These are phyloP conservation scores for Lutraria rhynchaena DNA, from an alignment of 1,140 invertebrate genomes.

Conservation along the genomic window DNA sequence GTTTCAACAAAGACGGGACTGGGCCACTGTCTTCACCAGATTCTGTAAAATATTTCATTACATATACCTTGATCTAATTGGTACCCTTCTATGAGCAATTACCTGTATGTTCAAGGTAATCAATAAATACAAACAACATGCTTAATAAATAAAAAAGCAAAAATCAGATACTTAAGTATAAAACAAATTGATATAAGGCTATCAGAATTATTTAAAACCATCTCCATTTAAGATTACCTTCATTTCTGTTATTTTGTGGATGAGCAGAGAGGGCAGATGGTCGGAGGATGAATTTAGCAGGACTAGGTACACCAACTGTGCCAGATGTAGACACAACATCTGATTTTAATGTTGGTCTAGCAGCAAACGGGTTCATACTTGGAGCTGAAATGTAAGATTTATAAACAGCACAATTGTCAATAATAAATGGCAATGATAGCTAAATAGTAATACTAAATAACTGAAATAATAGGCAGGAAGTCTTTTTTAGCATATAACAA, in stretches of 20 bases:
- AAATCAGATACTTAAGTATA: too few species aligned
- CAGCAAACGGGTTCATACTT: constrained; percentile 52
- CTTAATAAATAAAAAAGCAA: too few species aligned
- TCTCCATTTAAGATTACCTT: too few species aligned
- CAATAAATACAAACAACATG: too few species aligned
- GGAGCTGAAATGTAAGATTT: constrained; percentile 44
- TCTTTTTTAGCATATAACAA: neutral
- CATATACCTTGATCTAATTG: neutral
- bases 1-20: constrained; percentile 49
- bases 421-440: neutral
- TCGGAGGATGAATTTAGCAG: constrained; percentile 43
- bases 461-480: neutral
- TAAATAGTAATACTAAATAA: neutral
- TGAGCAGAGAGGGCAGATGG: constrained; percentile 52
- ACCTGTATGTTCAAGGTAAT: too few species aligned
- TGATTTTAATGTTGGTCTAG: constrained; percentile 30
- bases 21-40: constrained; percentile 3
- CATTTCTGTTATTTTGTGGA: constrained; percentile 41
- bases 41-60: constrained; percentile 29
- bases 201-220: too few species aligned
- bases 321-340: constrained; percentile 49
- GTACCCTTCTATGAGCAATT: too few species aligned
- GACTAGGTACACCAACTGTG: constrained; percentile 11
- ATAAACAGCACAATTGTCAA: neutral
- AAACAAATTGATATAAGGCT: too few species aligned